Base-by-base conservation (phyloP, 2,113 vertebrate species). In the Peromyscus maniculatus region DNA sequence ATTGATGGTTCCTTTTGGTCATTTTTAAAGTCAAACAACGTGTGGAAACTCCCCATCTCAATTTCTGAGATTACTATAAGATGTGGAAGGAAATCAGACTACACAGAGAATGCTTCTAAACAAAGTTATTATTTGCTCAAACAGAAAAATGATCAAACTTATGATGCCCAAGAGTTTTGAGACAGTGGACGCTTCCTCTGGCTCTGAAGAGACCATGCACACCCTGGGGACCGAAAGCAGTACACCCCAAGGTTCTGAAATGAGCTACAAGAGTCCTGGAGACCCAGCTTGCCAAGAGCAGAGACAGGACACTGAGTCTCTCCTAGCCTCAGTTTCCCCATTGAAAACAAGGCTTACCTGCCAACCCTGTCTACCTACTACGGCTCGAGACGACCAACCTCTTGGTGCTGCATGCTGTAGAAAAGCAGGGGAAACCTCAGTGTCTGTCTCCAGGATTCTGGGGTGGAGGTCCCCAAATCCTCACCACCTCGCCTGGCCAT, bases 281-380 rank as follows among this genome's bases (percentile, higher is more conserved):
- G n/a, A 43, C 15, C 2, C 78, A 10, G n/a, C 26, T 15, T 67
- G 36, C 66, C 8, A 33, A 15, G 12, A 77, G 24, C 31, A 1
- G 7, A 13, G 46, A 79, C 24, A 2, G n/a, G 59, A 5, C 52
- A 5, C 19, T 5, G 0, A 1, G 3, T 21, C 4, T 13, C 43
- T 59, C 17, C 39, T 0, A 33, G 49, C 59, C 75, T 87, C 66
- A 52, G 26, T 36, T 67, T 59, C 83, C 28, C 22, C 66, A 1
- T 43, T 57, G 43, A 21, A 64, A 64, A 36, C 0, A 0, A 59
- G 24, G 22, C 4, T 79, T 74, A 64, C 33, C 46, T 69, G 84
- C 5, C 28, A 64, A 4, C 43, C 28, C 57, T 86, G 26, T 66
- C 24, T 28, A 10, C 39, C 82, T 64, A 13, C 36, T 31, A 31